phyloP scores from a whole-genome alignment of 1,140 invertebrate genomes.

The Ceratoteleas bidentatus region DNA sequence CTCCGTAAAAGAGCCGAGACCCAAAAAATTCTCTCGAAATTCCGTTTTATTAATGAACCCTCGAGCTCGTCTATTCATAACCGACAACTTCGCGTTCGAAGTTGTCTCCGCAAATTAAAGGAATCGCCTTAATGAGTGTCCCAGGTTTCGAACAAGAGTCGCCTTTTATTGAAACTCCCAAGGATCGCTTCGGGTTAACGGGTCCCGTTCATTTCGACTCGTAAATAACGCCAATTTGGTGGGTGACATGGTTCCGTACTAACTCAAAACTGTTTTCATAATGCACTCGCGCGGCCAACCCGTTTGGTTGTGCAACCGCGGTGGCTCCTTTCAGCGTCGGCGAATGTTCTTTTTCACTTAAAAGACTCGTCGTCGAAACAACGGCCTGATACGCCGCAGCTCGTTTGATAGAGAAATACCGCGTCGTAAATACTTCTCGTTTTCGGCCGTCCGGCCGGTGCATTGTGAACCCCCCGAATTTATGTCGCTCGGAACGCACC shows the following conservation, averaged over 20 bases:
- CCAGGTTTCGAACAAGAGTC: conserved; percentile 24
- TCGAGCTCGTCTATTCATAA: no score
- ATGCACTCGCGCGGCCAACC: conserved; percentile 28
- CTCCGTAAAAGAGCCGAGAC: no score
- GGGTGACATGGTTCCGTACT: conserved; percentile 32
- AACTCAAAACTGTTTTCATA: conserved; percentile 46
- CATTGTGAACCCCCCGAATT: conserved; percentile 48
- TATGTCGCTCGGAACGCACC: conserved; percentile 43
- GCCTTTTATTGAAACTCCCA: conserved; percentile 44
- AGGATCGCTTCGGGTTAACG: not conserved
- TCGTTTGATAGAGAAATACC: conserved; percentile 53
- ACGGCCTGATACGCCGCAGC: conserved; percentile 31
- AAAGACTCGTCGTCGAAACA: conserved; percentile 42
- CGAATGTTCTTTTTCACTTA: conserved; percentile 50
- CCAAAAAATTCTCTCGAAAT: no score
- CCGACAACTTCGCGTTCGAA: no score
- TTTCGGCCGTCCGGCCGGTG: conserved; percentile 43
- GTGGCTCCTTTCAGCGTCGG: conserved; percentile 33
- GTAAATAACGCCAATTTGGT: conserved; percentile 34
- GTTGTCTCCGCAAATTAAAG: no score
- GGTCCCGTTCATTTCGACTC: not conserved
- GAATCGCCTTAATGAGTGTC: no score
- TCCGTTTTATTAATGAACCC: no score
- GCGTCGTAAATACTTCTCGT: conserved; percentile 58
- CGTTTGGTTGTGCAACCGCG: conserved; percentile 25